Conservation (phyloP, 2,113 vertebrate genomes). For the Pseudopipra pipra region DNA sequence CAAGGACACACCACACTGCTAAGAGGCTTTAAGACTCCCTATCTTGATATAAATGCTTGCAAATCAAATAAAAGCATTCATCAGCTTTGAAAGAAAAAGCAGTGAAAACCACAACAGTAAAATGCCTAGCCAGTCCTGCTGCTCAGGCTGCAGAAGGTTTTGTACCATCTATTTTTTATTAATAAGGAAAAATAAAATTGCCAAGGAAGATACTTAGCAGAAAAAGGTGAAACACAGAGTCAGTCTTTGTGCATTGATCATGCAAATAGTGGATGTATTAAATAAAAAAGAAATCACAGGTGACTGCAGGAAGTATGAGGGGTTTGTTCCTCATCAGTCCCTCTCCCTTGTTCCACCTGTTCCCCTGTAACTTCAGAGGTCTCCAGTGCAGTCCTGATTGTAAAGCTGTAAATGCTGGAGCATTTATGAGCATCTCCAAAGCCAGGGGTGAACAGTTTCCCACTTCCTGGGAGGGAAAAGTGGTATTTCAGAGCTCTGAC, state of each 20-base stretch:
- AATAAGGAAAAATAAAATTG: not conserved
- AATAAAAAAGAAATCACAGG: not conserved
- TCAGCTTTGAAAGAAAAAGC: not conserved
- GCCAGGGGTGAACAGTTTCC: not conserved
- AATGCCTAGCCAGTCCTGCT: not conserved
- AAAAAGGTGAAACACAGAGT: not conserved
- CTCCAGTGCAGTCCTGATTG: not conserved
- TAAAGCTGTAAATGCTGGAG: not conserved
- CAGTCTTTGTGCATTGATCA: not conserved
- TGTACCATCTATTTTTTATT: not conserved
- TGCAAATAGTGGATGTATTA: not conserved
- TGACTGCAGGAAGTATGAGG: not conserved
- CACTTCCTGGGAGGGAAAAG: not conserved
- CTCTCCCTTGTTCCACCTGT: not conserved
- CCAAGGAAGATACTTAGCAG: not conserved
- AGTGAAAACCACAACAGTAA: not conserved
- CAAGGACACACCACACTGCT: not conserved
- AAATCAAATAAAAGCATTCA: not conserved
- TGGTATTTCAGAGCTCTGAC: not conserved
- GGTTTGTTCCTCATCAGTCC: not conserved
- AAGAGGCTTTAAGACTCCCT: not conserved
- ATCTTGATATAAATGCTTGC: not conserved
- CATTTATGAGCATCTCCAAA: not conserved
- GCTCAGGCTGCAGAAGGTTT: not conserved
- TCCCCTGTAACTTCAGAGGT: not conserved